Evolutionary conservation across 2,888 invertebrate species (phyloP).

Genomic region (Eudasyphora cyanicolor): DNA sequence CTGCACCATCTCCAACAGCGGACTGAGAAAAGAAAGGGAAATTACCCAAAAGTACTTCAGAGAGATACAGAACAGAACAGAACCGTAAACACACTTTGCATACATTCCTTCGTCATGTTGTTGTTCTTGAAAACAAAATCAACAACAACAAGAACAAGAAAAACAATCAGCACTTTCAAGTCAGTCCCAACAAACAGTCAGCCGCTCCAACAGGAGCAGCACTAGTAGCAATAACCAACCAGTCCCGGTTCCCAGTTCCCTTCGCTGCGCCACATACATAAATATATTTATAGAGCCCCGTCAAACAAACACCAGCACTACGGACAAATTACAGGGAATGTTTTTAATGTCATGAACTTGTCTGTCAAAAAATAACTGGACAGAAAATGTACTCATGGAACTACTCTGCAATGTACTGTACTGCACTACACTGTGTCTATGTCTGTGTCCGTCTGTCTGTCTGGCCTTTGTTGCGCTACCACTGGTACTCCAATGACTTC

Average conservation of each 20-base stretch:
- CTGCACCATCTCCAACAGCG: background rate
- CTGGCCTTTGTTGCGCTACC: background rate
- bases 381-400: conserved; percentile 3
- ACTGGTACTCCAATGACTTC: conserved; percentile 5
- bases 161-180: background rate
- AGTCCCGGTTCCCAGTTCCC: too few relatives aligned
- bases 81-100: background rate
- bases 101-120: background rate
- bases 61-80: background rate
- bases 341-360: conserved; percentile 69
- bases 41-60: conserved; percentile 7
- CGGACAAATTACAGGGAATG: conserved; percentile 41
- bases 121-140: background rate
- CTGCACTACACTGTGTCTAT: conserved; percentile 5
- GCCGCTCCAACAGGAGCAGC: background rate
- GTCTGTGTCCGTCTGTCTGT: background rate
- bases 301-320: background rate
- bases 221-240: background rate
- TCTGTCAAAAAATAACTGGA: conserved; percentile 62
- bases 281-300: too few relatives aligned
- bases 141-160: background rate
- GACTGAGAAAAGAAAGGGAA: conserved; percentile 30
- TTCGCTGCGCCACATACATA: background rate
- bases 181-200: background rate
- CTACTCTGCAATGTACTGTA: background rate